phyloP scores from a whole-genome alignment of 2,888 invertebrate species.

The Lochmaea crataegi region DNA sequence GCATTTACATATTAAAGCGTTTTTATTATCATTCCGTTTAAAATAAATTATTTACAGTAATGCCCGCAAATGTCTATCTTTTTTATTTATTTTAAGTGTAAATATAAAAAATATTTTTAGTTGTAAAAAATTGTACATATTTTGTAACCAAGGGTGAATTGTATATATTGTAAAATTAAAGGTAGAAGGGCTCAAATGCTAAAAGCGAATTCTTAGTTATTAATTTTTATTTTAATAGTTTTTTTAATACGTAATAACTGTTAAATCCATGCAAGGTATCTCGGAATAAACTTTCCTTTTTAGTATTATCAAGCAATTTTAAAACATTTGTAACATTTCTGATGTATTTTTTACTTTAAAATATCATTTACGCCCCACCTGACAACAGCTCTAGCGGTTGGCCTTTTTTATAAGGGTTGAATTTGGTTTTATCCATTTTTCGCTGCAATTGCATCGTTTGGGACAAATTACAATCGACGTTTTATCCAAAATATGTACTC shows the following conservation, averaged over 20 bases:
- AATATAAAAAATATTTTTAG: not conserved
- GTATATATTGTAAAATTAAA: slow-evolving; percentile 1
- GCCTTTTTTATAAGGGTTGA: too few species aligned
- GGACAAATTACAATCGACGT: too few species aligned
- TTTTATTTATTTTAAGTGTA: not conserved
- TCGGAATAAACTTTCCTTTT: too few species aligned
- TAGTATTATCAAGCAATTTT: too few species aligned
- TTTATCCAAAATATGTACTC: too few species aligned
- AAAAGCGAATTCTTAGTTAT: not conserved
- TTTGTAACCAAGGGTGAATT: not conserved
- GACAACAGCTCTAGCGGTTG: too few species aligned
- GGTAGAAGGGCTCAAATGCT: not conserved
- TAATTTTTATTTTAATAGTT: not conserved
- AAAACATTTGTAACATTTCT: too few species aligned
- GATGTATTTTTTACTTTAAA: too few species aligned
- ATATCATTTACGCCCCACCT: too few species aligned
- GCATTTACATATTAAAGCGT: not conserved
- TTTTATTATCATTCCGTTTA: not conserved
- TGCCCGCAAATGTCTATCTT: not conserved
- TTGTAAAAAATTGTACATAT: slow-evolving; percentile 1
- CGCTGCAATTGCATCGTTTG: too few species aligned
- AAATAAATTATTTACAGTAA: not conserved
- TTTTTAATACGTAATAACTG: not conserved
- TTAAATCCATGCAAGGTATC: too few species aligned
- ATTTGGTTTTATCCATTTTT: too few species aligned